These are phyloP conservation scores for Cantharis rufa DNA, from an alignment of 2,888 invertebrate species.

Conservation along the genomic window DNA sequence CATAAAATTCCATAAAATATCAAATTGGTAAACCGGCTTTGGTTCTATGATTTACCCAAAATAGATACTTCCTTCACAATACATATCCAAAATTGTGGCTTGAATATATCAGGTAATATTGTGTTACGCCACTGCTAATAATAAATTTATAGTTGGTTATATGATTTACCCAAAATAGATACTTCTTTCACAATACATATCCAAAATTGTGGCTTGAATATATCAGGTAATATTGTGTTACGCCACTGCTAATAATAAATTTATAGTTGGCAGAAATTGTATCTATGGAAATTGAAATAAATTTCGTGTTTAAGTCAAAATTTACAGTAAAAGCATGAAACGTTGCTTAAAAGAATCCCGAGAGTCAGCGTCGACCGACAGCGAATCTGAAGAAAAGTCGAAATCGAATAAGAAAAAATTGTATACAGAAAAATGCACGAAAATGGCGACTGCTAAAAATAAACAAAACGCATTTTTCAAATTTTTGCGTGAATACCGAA, in stretches of 20 bases:
- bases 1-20: too few species aligned
- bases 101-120: too few species aligned
- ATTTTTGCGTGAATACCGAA: background rate
- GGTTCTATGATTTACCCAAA: too few species aligned
- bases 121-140: too few species aligned
- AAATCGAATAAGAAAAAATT: background rate
- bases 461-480: background rate
- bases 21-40: too few species aligned
- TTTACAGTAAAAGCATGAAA: background rate
- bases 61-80: too few species aligned
- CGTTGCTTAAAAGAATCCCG: background rate
- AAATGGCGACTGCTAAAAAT: background rate
- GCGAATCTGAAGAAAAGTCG: background rate
- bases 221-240: too few species aligned
- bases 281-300: background rate
- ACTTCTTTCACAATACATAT: too few species aligned
- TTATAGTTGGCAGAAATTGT: background rate
- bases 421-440: background rate
- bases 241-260: too few species aligned
- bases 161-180: too few species aligned
- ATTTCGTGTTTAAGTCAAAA: background rate
- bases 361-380: background rate
- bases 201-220: too few species aligned
- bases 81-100: too few species aligned
- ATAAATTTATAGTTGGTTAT: background rate